Evolutionary conservation across 2,113 vertebrate species (phyloP).

Genomic region (Stegostoma tigrinum): DNA sequence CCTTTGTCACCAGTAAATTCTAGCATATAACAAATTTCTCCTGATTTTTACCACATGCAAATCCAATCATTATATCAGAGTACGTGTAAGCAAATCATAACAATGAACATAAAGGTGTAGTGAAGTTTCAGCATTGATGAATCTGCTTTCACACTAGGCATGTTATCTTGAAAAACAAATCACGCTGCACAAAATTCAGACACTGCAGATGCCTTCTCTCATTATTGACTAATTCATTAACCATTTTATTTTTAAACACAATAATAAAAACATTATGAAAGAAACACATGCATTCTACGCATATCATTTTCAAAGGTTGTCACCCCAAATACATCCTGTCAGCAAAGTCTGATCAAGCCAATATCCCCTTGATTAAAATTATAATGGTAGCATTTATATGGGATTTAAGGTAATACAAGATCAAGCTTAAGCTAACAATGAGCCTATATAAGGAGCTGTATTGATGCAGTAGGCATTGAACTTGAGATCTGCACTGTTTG

Average conservation of each 20-base stretch:
- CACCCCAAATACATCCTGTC: too few species aligned
- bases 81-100: slow-evolving; percentile 61
- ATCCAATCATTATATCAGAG: slow-evolving; percentile 59
- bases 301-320: not conserved
- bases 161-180: slow-evolving; percentile 50
- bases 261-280: not conserved
- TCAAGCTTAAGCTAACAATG: slow-evolving; percentile 15
- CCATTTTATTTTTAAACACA: not conserved
- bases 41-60: slow-evolving; percentile 59
- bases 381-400: slow-evolving; percentile 33
- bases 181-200: slow-evolving; percentile 41
- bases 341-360: not conserved
- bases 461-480: not conserved
- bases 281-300: not conserved
- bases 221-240: slow-evolving; percentile 19
- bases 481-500: not conserved
- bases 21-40: slow-evolving; percentile 71
- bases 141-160: slow-evolving; percentile 61
- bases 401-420: slow-evolving; percentile 33
- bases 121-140: slow-evolving; percentile 48
- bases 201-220: slow-evolving; percentile 8
- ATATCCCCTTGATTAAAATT: slow-evolving; percentile 17
- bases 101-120: slow-evolving; percentile 69
- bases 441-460: not conserved
- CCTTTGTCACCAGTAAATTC: slow-evolving; percentile 67